phyloP scores from a whole-genome alignment of 2,113 vertebrate species.

The Octodon degus region DNA sequence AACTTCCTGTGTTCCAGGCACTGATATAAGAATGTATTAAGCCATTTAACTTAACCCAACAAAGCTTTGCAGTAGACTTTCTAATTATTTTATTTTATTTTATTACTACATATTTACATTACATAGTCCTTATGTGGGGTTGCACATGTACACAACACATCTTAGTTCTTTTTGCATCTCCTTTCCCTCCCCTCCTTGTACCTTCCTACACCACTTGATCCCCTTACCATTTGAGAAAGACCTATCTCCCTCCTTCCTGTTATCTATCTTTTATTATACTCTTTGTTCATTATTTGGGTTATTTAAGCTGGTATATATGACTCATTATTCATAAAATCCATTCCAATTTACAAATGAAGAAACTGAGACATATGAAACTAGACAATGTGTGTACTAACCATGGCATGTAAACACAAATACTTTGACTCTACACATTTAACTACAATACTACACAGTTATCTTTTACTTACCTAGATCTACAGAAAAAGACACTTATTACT shows the following conservation, averaged over 20 bases:
- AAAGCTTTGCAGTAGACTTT: slow-evolving; percentile 5
- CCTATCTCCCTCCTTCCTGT: not conserved
- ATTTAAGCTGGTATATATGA: not conserved
- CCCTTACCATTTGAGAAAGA: not conserved
- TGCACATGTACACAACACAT: not conserved
- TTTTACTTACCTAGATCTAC: not conserved
- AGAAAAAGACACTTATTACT: not conserved
- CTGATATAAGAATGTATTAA: slow-evolving; percentile 34
- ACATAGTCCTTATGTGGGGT: not conserved
- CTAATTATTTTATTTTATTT: not conserved
- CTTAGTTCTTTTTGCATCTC: not conserved
- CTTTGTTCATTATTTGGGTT: not conserved
- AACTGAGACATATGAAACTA: not conserved
- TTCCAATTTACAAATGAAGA: slow-evolving; percentile 49
- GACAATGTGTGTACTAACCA: not conserved
- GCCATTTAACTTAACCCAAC: slow-evolving; percentile 24
- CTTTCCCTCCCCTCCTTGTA: not conserved
- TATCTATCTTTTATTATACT: not conserved
- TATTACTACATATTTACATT: not conserved
- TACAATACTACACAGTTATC: not conserved
- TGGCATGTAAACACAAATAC: not conserved
- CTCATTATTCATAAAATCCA: not conserved
- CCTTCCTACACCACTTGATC: not conserved
- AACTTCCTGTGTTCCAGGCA: not conserved
- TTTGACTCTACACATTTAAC: not conserved